Percentiles rank a stretch among this genome's conserved stretches.
These are phyloP conservation scores for Temnothorax nylanderi DNA, from an alignment of 1,140 invertebrate genomes.

Conservation along the genomic window DNA sequence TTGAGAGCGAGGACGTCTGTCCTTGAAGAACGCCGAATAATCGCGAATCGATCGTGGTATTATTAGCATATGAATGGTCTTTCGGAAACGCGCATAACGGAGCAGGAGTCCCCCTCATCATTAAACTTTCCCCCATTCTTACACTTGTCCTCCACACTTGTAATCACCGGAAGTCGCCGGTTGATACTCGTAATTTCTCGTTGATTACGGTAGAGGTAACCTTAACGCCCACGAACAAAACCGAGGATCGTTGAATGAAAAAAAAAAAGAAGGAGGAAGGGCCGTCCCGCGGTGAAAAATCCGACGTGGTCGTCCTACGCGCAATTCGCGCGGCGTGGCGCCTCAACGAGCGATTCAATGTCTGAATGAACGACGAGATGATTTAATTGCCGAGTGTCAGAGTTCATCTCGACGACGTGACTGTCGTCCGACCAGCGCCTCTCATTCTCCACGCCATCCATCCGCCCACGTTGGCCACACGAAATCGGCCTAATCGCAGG, in stretches of 20 bases:
- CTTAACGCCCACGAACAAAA: conserved; percentile 58
- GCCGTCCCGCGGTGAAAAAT: not conserved
- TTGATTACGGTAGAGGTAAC: conserved; percentile 47
- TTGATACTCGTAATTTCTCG: conserved; percentile 63
- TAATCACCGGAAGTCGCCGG: conserved; percentile 69
- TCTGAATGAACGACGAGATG: conserved; percentile 74
- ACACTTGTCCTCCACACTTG: not conserved
- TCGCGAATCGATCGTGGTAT: not conserved
- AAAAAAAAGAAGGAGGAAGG: not conserved
- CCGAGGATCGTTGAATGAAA: conserved; percentile 3
- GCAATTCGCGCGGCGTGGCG: conserved; percentile 73
- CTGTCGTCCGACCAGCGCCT: conserved; percentile 46
- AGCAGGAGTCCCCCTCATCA: no score
- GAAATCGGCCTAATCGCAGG: conserved; percentile 57
- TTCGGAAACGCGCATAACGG: not conserved
- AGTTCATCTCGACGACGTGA: conserved; percentile 65
- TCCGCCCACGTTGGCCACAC: not conserved
- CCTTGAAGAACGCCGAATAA: not conserved
- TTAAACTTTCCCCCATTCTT: conserved; percentile 8
- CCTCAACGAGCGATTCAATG: conserved; percentile 71
- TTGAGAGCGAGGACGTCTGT: not conserved
- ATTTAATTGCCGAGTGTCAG: conserved; percentile 81
- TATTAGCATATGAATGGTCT: not conserved
- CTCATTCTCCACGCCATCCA: conserved; percentile 27
- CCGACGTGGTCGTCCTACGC: conserved; percentile 73